Percentiles rank a stretch among this genome's conserved stretches.
Conservation (phyloP, 2,888 invertebrate genomes). For the Patella depressa region DNA sequence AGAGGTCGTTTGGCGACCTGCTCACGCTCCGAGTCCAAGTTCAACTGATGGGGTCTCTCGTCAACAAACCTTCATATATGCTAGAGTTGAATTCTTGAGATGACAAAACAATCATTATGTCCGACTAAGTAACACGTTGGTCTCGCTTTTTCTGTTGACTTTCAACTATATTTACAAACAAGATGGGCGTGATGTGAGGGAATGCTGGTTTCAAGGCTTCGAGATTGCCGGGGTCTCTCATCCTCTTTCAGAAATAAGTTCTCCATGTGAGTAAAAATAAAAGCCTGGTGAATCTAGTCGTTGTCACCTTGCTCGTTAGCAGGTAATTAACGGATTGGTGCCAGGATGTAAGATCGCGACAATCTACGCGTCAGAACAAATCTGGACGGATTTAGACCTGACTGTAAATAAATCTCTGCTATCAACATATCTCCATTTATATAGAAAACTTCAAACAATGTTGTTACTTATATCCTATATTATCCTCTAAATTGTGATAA, state of each 20-base stretch:
- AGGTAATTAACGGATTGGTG: not conserved
- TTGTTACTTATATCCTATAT: no score
- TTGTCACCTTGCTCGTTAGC: not conserved
- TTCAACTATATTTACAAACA: conserved; percentile 2
- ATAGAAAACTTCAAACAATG: no score
- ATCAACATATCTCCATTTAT: no score
- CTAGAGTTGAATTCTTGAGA: conserved; percentile 1
- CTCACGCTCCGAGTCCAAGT: not conserved
- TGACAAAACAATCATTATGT: not conserved
- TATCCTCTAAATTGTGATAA: no score
- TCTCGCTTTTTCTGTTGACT: conserved; percentile 4
- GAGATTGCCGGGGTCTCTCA: not conserved
- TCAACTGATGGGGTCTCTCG: not conserved
- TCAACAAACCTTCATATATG: not conserved
- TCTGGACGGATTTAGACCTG: not conserved
- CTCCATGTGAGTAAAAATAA: not conserved
- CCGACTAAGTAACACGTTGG: not conserved
- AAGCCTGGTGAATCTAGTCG: not conserved
- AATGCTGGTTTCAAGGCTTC: not conserved
- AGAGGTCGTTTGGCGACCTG: not conserved
- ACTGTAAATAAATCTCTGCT: not conserved
- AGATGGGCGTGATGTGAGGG: not conserved
- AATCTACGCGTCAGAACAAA: not conserved
- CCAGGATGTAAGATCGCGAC: conserved; percentile 4
- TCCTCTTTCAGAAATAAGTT: conserved; percentile 3